Evolutionary conservation across 1,140 invertebrate species (phyloP).

Genomic region (Delia radicum): DNA sequence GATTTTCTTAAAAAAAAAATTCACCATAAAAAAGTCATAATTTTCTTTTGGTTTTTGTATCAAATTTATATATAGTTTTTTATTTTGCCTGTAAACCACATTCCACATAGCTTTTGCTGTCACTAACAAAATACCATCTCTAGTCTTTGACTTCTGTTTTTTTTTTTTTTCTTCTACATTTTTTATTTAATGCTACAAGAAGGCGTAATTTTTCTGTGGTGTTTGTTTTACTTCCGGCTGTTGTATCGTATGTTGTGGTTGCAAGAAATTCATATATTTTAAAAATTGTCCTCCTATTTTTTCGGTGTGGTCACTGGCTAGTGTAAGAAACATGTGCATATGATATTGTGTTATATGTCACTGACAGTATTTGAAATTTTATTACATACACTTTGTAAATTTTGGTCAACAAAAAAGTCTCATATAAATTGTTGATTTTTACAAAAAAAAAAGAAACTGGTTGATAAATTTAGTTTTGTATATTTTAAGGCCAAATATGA

Average conservation of each 20-base stretch:
- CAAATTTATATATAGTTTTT: background rate
- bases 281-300: background rate
- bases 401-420: background rate
- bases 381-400: background rate
- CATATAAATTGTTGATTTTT: background rate
- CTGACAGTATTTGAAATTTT: conserved; percentile 1
- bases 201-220: conserved; percentile 14
- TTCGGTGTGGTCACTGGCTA: background rate
- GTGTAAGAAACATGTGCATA: background rate
- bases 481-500: too few relatives aligned
- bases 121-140: background rate
- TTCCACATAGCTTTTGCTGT: background rate
- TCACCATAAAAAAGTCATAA: background rate
- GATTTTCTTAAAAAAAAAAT: too few relatives aligned
- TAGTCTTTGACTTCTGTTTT: background rate
- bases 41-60: background rate
- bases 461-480: background rate
- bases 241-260: background rate
- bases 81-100: background rate
- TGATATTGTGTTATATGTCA: conserved; percentile 1
- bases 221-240: conserved; percentile 4
- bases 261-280: conserved; percentile 13
- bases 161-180: background rate
- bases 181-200: background rate
- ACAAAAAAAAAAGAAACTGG: background rate